Base-by-base conservation (phyloP, 2,888 invertebrate species). In the Lithophane socia region DNA sequence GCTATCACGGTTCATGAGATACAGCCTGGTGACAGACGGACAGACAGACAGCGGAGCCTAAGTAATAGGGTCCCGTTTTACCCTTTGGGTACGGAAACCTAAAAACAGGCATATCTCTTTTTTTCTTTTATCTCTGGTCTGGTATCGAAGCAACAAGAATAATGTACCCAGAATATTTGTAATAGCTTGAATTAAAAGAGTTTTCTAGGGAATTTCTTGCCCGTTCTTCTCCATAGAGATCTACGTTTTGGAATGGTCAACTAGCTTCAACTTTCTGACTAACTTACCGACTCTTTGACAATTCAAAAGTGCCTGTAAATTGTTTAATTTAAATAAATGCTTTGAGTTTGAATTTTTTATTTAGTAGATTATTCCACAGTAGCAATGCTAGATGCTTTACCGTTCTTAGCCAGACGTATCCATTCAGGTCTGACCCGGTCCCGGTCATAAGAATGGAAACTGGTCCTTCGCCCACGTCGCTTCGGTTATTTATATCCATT, bases 391-490 rank as follows among this genome's bases (percentile, higher is more conserved):
- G 21, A 47, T 29, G 49, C 5, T 64, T 65, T 72, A 79, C 78
- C 78, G 79, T 79, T 78, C 18, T 60, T 52, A 58, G 2, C 37
- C 21, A 68, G 49, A 64, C 37, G 16, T 37, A 42, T 65, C 64
- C 72, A 81, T 69, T 81, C 82, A 77, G 54, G 77, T 72, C 24
- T 65, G 72, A 77, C 81, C 82, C n/a, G 81, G 72, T 82, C 68
- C 82, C 68, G 49, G 72, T 71, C 47, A 4, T 29, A 61, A 73
- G 29, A 67, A 54, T 54, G 1, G 13, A 60, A 58, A 82, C 80
- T 66, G 81, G 73, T 79, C 68, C 21, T 52, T 16, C 75, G 29
- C 60, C 81, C 60, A 70, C 80, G 29, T 16, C 13, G 49, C 21
- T 9, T 70, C 37, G 8, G 68, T 66, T 81, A 81, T 81, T 73